Evolutionary conservation across 2,888 invertebrate species (phyloP).

Genomic region (Operophtera brumata): DNA sequence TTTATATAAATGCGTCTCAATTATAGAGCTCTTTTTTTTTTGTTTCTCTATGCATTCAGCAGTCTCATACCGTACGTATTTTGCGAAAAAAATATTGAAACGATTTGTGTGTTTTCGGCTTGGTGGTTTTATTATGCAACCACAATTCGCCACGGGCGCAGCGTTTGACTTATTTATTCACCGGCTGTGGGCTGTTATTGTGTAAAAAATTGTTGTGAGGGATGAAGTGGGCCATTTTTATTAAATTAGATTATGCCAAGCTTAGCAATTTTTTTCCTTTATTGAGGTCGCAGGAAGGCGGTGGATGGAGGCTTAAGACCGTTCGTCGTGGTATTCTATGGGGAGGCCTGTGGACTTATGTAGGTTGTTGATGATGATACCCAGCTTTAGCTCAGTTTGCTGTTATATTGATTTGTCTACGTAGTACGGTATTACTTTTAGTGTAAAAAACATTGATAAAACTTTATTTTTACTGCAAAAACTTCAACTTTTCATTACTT

Average conservation of each 20-base stretch:
- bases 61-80: constrained; percentile 10
- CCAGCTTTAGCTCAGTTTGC: not conserved
- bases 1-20: not conserved
- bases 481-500: too few species aligned
- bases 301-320: too few species aligned
- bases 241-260: not conserved
- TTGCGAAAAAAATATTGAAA: constrained; percentile 11
- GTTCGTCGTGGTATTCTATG: too few species aligned
- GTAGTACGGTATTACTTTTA: too few species aligned
- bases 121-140: constrained; percentile 21
- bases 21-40: not conserved
- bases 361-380: too few species aligned
- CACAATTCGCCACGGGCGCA: constrained; percentile 14
- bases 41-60: not conserved
- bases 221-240: constrained; percentile 1
- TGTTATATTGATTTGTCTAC: too few species aligned
- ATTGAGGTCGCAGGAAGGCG: too few species aligned
- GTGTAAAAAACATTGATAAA: too few species aligned
- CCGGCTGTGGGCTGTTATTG: constrained; percentile 13
- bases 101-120: constrained; percentile 18
- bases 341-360: too few species aligned
- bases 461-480: too few species aligned
- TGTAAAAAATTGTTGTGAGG: constrained; percentile 17
- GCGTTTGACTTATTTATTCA: constrained; percentile 24
- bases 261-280: too few species aligned